Percentiles rank a stretch among this genome's conserved stretches.
Conservation (phyloP, 1,140 invertebrate genomes). For the Doryteuthis pealeii region DNA sequence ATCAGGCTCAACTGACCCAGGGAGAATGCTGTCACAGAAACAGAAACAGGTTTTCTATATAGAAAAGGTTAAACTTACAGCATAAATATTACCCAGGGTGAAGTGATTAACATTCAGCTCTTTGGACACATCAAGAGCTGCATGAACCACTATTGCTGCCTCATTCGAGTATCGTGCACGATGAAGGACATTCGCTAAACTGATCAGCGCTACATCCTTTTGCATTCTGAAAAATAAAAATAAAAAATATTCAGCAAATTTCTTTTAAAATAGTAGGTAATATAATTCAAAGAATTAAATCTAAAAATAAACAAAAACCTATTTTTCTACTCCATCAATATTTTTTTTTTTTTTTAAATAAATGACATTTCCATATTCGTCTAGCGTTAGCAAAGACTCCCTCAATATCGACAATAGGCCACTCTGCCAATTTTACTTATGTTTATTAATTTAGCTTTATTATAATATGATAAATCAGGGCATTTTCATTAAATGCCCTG, state of each 20-base stretch:
- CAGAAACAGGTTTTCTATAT: too few species aligned
- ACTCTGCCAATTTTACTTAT: too few species aligned
- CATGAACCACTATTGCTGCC: constrained; percentile 76
- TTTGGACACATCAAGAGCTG: constrained; percentile 78
- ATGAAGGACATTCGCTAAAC: constrained; percentile 80
- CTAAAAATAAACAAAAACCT: neutral
- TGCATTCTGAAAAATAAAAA: constrained; percentile 67
- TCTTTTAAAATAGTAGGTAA: neutral
- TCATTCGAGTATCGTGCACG: constrained; percentile 73
- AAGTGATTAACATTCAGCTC: constrained; percentile 74
- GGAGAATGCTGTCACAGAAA: too few species aligned
- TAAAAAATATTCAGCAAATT: neutral
- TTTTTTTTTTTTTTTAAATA: too few species aligned
- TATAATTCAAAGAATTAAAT: neutral
- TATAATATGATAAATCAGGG: too few species aligned
- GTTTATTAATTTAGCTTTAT: too few species aligned
- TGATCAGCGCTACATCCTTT: constrained; percentile 78
- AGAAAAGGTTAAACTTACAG: constrained; percentile 55
- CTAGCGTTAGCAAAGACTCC: too few species aligned
- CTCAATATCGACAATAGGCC: too few species aligned
- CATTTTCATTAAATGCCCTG: too few species aligned
- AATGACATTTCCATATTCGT: too few species aligned
- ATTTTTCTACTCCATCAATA: neutral
- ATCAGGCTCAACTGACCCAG: too few species aligned
- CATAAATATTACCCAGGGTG: constrained; percentile 77